phyloP scores from a whole-genome alignment of 2,888 invertebrate genomes.

The Ornithoptera priamus region DNA sequence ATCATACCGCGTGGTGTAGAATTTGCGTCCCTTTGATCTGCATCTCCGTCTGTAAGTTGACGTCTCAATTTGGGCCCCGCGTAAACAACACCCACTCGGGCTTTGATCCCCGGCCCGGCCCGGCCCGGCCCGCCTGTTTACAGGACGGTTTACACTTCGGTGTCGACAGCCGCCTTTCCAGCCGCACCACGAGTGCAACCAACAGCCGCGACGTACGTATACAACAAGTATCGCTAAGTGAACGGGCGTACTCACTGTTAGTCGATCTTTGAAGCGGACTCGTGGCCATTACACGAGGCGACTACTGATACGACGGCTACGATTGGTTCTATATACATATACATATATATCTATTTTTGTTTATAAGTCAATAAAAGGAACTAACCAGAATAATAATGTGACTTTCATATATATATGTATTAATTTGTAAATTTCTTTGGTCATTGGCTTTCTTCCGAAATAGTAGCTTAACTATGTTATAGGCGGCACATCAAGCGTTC shows the following conservation, averaged over 20 bases:
- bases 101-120: constrained; percentile 2
- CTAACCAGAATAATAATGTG: too few relatives aligned
- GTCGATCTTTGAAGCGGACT: neutral
- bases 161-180: constrained; percentile 32
- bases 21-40: constrained; percentile 15
- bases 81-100: constrained; percentile 20
- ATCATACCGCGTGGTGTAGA: neutral
- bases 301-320: too few relatives aligned
- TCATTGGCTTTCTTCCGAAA: too few relatives aligned
- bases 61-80: constrained; percentile 9
- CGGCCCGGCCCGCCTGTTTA: constrained; percentile 10
- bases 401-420: too few relatives aligned
- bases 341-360: too few relatives aligned
- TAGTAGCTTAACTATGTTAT: too few relatives aligned
- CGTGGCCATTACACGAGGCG: constrained; percentile 25
- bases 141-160: constrained; percentile 21
- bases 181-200: constrained; percentile 31
- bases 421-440: too few relatives aligned
- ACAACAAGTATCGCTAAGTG: constrained; percentile 38
- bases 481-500: too few relatives aligned
- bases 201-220: constrained; percentile 13
- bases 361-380: too few relatives aligned
- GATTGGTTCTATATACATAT: too few relatives aligned
- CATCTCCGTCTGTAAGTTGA: constrained; percentile 7
- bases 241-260: constrained; percentile 34